Percentiles rank a stretch among this genome's conserved stretches.
Evolutionary conservation across 2,888 invertebrate genomes (phyloP).

Genomic region (Dermolepida albohirtum): DNA sequence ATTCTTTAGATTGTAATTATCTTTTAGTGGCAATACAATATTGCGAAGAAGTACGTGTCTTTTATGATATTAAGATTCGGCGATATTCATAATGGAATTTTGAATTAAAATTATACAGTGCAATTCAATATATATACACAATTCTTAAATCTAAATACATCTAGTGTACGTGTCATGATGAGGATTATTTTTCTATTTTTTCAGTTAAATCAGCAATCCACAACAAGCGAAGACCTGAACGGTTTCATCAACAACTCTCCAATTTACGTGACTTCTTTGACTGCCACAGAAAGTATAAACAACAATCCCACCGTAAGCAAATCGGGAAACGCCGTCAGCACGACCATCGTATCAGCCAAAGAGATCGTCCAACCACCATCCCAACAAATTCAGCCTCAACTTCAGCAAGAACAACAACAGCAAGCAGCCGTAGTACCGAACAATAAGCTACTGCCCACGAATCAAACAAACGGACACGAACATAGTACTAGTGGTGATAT

Average conservation of each 20-base stretch:
- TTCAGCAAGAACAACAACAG: constrained; percentile 40
- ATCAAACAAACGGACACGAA: constrained; percentile 55
- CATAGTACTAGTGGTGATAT: constrained; percentile 50
- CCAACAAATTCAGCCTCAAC: constrained; percentile 1
- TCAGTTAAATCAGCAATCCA: constrained; percentile 74
- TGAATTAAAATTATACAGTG: no score
- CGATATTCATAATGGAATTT: no score
- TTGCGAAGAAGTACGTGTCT: no score
- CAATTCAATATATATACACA: no score
- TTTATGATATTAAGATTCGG: no score
- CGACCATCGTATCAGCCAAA: constrained; percentile 60
- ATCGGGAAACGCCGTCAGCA: constrained; percentile 60
- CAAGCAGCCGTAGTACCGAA: constrained; percentile 42
- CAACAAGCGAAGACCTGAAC: constrained; percentile 75
- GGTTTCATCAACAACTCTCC: constrained; percentile 85
- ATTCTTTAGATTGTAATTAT: no score
- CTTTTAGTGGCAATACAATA: no score
- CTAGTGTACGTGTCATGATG: no score
- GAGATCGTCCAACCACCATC: constrained; percentile 55
- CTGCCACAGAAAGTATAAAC: constrained; percentile 68
- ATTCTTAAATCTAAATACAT: no score
- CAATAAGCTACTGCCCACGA: constrained; percentile 53
- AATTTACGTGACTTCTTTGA: constrained; percentile 85
- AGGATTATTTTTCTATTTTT: constrained; percentile 6
- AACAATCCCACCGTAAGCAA: constrained; percentile 66